A percentile compares a stretch with the other conserved stretches of the same genome.
Conservation (phyloP, 1,140 invertebrate species). For the Polyergus mexicanus region DNA sequence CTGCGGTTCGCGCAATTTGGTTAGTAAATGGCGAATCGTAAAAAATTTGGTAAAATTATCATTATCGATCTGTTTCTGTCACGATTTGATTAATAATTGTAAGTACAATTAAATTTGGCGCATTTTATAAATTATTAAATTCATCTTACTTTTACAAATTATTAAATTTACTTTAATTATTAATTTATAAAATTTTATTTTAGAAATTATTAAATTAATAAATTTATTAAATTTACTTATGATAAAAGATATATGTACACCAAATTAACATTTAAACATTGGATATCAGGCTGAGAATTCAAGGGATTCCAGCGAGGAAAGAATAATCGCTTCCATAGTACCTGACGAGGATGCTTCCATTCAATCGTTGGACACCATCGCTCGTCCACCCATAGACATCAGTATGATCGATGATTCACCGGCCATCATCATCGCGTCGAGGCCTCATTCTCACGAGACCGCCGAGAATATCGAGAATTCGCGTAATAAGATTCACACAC, state of each 20-base stretch:
- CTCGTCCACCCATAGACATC: slow-evolving; percentile 36
- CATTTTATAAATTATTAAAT: slow-evolving; percentile 10
- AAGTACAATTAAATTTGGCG: background rate
- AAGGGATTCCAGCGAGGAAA: slow-evolving; percentile 58
- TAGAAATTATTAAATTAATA: too few relatives aligned
- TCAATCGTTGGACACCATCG: slow-evolving; percentile 4
- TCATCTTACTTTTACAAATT: background rate
- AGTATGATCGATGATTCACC: slow-evolving; percentile 58
- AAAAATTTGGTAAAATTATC: background rate
- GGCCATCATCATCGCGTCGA: slow-evolving; percentile 68
- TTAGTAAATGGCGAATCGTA: slow-evolving; percentile 28
- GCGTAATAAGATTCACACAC: slow-evolving; percentile 33
- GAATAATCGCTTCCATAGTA: slow-evolving; percentile 29
- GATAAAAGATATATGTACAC: background rate
- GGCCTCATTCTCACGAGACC: slow-evolving; percentile 66
- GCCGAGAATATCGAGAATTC: slow-evolving; percentile 24
- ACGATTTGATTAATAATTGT: background rate
- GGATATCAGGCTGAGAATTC: background rate
- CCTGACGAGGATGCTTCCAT: slow-evolving; percentile 52
- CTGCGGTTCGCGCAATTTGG: slow-evolving; percentile 53
- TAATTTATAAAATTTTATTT: too few relatives aligned
- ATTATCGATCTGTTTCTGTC: background rate
- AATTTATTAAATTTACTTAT: background rate
- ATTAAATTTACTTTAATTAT: too few relatives aligned
- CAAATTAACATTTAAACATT: background rate